These are phyloP conservation scores for Macrosiphum euphorbiae DNA, from an alignment of 2,888 invertebrate genomes.

Conservation along the genomic window DNA sequence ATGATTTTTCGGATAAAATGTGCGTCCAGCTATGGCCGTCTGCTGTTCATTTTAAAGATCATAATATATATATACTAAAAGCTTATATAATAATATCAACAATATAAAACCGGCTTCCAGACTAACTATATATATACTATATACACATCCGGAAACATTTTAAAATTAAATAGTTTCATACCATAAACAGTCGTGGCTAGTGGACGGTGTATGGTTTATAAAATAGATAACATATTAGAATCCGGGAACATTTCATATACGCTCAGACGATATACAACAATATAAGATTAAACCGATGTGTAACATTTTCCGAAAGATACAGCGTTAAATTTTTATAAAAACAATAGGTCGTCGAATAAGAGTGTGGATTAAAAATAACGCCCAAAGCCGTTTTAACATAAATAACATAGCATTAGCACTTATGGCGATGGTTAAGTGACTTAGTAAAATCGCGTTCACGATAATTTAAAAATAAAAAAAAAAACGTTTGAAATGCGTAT, in stretches of 20 bases:
- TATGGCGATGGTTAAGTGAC: constrained; percentile 15
- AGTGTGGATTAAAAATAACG: constrained; percentile 20
- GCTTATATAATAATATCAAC: constrained; percentile 25
- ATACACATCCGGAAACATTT: not conserved
- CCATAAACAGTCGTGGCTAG: not conserved
- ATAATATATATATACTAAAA: not conserved
- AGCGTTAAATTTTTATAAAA: not conserved
- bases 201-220: not conserved
- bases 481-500: not conserved
- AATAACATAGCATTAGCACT: constrained; percentile 29
- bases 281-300: not conserved
- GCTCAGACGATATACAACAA: not conserved
- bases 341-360: not conserved
- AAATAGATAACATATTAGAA: constrained; percentile 34
- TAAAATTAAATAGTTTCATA: constrained; percentile 30
- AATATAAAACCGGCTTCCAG: not conserved
- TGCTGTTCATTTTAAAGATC: constrained; percentile 30
- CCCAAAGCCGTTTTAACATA: constrained; percentile 6
- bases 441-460: not conserved
- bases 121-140: not conserved
- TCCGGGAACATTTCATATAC: not conserved
- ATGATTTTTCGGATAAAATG: not conserved
- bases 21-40: not conserved
- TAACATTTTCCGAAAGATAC: not conserved
- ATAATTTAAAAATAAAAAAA: not conserved